These are phyloP conservation scores for Desmophyllum pertusum DNA, from an alignment of 92 coral and sea anemone genomes.

Conservation along the genomic window DNA sequence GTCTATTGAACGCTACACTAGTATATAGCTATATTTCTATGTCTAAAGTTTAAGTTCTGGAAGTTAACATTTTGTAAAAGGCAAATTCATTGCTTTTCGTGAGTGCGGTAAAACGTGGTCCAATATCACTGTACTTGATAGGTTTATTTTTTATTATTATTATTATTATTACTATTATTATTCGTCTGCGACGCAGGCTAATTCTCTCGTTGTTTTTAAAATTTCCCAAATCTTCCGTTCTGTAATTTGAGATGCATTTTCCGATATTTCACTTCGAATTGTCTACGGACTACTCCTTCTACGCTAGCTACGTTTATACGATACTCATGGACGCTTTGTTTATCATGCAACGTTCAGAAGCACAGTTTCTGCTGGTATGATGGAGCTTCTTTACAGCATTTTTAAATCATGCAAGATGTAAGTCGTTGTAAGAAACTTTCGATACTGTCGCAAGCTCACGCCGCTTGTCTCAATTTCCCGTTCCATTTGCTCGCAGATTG, in stretches of 20 bases:
- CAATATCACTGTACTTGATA: neutral
- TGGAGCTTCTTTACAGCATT: conserved; percentile 24
- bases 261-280: neutral
- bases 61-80: neutral
- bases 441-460: conserved; percentile 62
- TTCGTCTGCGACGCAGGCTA: neutral
- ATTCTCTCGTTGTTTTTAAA: neutral
- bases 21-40: neutral
- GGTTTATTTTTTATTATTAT: neutral
- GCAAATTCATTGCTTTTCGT: neutral
- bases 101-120: neutral
- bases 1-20: neutral
- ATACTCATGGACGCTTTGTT: too few relatives aligned
- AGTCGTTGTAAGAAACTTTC: conserved; percentile 67
- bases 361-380: neutral
- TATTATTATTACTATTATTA: neutral
- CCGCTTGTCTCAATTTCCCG: conserved; percentile 54
- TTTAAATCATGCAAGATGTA: conserved; percentile 50
- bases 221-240: neutral
- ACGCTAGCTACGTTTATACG: neutral
- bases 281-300: neutral
- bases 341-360: neutral
- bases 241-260: neutral
- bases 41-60: neutral
- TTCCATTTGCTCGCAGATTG: conserved; percentile 80